Evolutionary conservation across 2,888 invertebrate genomes (phyloP).

Genomic region (Eurois occulta): DNA sequence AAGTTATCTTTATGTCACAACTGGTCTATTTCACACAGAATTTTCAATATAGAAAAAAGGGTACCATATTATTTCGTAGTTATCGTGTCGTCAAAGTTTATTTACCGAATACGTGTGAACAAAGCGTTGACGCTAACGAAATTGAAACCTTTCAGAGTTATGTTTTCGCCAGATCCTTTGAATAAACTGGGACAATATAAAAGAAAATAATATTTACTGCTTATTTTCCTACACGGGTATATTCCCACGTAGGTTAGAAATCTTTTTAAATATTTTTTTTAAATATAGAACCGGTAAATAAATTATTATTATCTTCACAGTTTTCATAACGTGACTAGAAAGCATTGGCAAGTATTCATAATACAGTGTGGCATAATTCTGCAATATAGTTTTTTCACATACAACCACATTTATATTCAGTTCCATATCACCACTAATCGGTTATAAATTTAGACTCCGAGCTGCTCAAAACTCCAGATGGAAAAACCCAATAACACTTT

Average conservation of each 20-base stretch:
- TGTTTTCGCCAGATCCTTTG: constrained; percentile 37
- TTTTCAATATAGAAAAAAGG: background rate
- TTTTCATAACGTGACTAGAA: background rate
- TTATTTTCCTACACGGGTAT: constrained; percentile 11
- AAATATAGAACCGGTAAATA: background rate
- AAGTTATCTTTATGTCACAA: background rate
- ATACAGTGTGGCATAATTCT: background rate
- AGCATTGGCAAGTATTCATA: background rate
- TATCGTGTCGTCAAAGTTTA: constrained; percentile 22
- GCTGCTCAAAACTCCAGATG: background rate
- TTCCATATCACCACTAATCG: background rate
- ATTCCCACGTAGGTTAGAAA: background rate
- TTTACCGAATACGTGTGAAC: constrained; percentile 39
- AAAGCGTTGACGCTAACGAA: constrained; percentile 45
- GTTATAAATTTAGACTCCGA: background rate
- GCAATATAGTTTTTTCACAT: background rate
- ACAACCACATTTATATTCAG: background rate
- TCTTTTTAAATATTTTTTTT: constrained; percentile 12
- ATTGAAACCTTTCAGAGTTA: constrained; percentile 49
- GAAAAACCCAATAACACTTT: background rate
- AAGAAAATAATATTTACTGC: constrained; percentile 24
- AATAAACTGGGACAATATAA: constrained; percentile 42
- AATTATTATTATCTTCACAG: background rate
- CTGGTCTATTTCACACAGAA: background rate
- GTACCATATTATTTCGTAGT: constrained; percentile 17